These are phyloP conservation scores for Halcyon chelicuti DNA, from an alignment of 2,797 vertebrate genomes.

Conservation along the genomic window DNA sequence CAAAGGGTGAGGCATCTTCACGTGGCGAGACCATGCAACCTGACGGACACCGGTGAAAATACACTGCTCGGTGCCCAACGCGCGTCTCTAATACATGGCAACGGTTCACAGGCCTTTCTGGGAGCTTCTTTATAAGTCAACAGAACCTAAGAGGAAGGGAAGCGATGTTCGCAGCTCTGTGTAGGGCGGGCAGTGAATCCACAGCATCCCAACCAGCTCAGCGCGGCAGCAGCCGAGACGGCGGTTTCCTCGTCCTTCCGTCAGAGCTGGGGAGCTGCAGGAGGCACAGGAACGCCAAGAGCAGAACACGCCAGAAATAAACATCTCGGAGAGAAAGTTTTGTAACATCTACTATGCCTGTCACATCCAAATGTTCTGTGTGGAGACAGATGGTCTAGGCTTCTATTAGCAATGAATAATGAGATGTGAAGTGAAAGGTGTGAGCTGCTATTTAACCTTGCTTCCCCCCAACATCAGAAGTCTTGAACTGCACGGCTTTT, in stretches of 20 bases:
- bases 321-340: constrained; percentile 7
- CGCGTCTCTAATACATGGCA: accelerated
- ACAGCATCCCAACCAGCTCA: not conserved
- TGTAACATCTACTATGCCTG: constrained; percentile 52
- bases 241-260: accelerated
- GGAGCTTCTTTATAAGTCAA: not conserved
- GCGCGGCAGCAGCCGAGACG: not conserved
- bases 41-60: not conserved
- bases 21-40: not conserved
- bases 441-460: constrained; percentile 74
- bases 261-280: not conserved
- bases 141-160: not conserved
- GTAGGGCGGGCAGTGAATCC: accelerated
- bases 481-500: constrained; percentile 30
- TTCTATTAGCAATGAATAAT: constrained; percentile 77
- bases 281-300: not conserved
- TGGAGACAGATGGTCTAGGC: constrained; percentile 71
- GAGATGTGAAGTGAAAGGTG: constrained; percentile 72
- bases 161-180: not conserved
- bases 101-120: not conserved
- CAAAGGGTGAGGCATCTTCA: accelerated
- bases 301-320: constrained; percentile 6
- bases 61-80: not conserved
- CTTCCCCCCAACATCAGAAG: constrained; percentile 31
- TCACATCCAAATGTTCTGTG: constrained; percentile 50